Conservation (phyloP, 30 jellyfish, hydroid and myxozoan species). For the Nemopilema nomurai region DNA sequence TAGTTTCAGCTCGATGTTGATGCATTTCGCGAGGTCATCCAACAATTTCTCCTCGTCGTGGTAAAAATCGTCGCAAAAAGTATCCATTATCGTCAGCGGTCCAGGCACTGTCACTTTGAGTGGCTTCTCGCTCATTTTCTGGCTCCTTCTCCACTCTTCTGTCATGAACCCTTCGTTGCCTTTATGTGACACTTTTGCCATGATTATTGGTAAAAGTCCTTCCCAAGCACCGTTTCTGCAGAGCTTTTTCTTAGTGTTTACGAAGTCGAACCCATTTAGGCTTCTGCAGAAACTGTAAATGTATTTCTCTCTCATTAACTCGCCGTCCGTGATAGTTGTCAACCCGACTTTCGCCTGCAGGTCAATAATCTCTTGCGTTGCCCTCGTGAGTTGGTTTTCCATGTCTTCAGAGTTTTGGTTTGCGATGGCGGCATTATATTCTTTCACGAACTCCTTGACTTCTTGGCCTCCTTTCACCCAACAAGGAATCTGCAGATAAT, state of each 20-base stretch:
- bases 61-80: conserved; percentile 64
- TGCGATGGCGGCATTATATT: conserved; percentile 59
- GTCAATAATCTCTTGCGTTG: conserved; percentile 62
- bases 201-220: conserved; percentile 68
- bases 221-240: conserved; percentile 81
- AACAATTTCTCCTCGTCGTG: conserved; percentile 45
- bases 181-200: conserved; percentile 49
- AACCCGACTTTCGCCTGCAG: conserved; percentile 66
- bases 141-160: conserved; percentile 72
- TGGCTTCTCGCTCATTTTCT: conserved; percentile 48
- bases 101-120: conserved; percentile 83
- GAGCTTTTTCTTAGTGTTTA: conserved; percentile 27
- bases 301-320: conserved; percentile 69
- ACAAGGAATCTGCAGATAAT: conserved; percentile 62
- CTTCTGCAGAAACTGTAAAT: conserved; percentile 63
- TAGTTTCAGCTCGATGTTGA: conserved; percentile 52
- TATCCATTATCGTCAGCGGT: conserved; percentile 82
- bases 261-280: conserved; percentile 81
- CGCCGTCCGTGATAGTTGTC: conserved; percentile 72
- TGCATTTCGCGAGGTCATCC: conserved; percentile 51
- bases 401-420: conserved; percentile 35
- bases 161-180: conserved; percentile 44
- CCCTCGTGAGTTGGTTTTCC: conserved; percentile 48
- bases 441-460: conserved; percentile 42
- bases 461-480: conserved; percentile 79